phyloP scores from a whole-genome alignment of 1,140 invertebrate species.

The Zaprionus africanus region DNA sequence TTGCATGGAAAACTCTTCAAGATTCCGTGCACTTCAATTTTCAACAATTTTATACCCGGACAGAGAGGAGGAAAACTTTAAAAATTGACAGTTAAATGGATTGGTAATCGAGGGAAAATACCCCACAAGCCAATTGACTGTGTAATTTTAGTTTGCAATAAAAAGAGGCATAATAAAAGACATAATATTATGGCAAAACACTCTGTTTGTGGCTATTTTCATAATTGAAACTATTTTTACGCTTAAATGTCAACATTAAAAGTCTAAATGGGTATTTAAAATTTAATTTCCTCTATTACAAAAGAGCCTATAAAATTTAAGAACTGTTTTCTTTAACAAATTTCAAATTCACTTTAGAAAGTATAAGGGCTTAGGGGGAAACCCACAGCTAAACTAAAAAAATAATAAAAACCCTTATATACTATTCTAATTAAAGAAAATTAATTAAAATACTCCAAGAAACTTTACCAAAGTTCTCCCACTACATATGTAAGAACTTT shows the following conservation, averaged over 20 bases:
- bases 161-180: background rate
- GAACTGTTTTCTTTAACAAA: no score
- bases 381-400: no score
- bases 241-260: no score
- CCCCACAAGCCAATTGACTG: slow-evolving; percentile 13
- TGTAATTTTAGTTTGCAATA: slow-evolving; percentile 1
- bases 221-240: background rate
- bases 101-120: slow-evolving; percentile 16
- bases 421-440: background rate
- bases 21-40: slow-evolving; percentile 19
- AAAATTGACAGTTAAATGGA: slow-evolving; percentile 9
- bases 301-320: no score
- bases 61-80: slow-evolving; percentile 4
- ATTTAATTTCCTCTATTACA: no score
- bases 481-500: background rate
- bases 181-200: background rate
- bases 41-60: slow-evolving; percentile 26
- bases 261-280: no score
- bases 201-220: background rate
- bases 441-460: background rate
- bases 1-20: slow-evolving; percentile 14
- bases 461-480: background rate
- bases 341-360: no score
- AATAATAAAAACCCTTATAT: no score
- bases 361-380: no score